Evolutionary conservation across 2,888 invertebrate genomes (phyloP).

Genomic region (Lithophane leautieri): DNA sequence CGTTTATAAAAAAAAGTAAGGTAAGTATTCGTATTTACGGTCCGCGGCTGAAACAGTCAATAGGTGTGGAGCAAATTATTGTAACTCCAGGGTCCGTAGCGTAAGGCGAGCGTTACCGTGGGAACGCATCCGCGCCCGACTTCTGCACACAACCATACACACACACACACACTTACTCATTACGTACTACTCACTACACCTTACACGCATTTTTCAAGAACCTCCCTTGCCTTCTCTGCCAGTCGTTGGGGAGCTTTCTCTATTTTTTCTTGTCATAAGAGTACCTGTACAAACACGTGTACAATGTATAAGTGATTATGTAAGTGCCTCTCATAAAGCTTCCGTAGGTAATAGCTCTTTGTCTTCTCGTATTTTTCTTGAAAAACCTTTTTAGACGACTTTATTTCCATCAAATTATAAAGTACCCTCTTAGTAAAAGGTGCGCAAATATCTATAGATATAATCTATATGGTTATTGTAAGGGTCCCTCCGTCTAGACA

Average conservation of each 20-base stretch:
- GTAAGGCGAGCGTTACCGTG: slow-evolving; percentile 81
- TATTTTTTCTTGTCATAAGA: slow-evolving; percentile 67
- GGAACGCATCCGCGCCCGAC: slow-evolving; percentile 78
- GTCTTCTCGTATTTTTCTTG: slow-evolving; percentile 21
- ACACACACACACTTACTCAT: slow-evolving; percentile 62
- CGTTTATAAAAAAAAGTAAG: slow-evolving; percentile 31
- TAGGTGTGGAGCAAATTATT: slow-evolving; percentile 80
- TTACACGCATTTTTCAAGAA: slow-evolving; percentile 74
- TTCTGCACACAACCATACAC: slow-evolving; percentile 67
- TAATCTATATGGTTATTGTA: slow-evolving; percentile 73
- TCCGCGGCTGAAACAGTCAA: slow-evolving; percentile 70
- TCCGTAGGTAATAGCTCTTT: slow-evolving; percentile 33
- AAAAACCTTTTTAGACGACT: slow-evolving; percentile 13
- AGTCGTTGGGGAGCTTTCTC: slow-evolving; percentile 67
- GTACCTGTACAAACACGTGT: slow-evolving; percentile 41
- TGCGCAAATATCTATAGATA: slow-evolving; percentile 71
- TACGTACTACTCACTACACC: slow-evolving; percentile 63
- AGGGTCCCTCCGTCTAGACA: slow-evolving; percentile 89
- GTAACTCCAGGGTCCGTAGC: slow-evolving; percentile 75
- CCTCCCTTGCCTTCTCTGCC: slow-evolving; percentile 70
- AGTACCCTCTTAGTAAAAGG: slow-evolving; percentile 57
- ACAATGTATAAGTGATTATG: slow-evolving; percentile 31
- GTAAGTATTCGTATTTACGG: slow-evolving; percentile 43
- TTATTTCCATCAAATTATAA: slow-evolving; percentile 53
- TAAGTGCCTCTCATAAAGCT: slow-evolving; percentile 43